Percentiles rank a stretch among this genome's conserved stretches.
Conservation (phyloP, 2,113 vertebrate species). For the Serinus canaria region DNA sequence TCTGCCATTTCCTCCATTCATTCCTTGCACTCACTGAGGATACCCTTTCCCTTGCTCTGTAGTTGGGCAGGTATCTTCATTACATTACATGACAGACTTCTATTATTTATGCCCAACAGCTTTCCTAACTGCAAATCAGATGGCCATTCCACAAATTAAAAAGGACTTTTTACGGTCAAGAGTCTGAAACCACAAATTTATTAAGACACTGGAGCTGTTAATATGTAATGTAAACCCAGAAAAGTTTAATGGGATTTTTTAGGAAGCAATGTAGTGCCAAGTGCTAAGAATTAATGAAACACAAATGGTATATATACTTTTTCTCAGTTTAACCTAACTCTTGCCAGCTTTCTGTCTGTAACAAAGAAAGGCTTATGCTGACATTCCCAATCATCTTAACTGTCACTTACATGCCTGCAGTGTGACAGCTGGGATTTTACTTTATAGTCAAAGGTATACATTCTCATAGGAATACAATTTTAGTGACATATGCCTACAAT, state of each 20-base stretch:
- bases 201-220: neutral
- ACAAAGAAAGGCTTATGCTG: neutral
- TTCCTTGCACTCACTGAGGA: neutral
- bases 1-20: neutral
- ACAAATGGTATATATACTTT: neutral
- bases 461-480: neutral
- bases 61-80: neutral
- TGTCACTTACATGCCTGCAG: neutral
- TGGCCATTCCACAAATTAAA: neutral
- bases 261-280: neutral
- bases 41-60: neutral
- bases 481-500: neutral
- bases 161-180: neutral
- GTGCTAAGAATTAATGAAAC: neutral
- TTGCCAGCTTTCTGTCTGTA: neutral
- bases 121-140: neutral
- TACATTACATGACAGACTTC: neutral
- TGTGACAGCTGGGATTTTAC: neutral
- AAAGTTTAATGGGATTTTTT: neutral
- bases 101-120: neutral
- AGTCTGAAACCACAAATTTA: neutral
- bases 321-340: neutral
- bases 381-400: neutral
- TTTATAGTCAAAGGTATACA: neutral
- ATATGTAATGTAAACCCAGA: neutral